Base-by-base conservation (phyloP, 2,888 invertebrate species). In the Drosophila rubida region DNA sequence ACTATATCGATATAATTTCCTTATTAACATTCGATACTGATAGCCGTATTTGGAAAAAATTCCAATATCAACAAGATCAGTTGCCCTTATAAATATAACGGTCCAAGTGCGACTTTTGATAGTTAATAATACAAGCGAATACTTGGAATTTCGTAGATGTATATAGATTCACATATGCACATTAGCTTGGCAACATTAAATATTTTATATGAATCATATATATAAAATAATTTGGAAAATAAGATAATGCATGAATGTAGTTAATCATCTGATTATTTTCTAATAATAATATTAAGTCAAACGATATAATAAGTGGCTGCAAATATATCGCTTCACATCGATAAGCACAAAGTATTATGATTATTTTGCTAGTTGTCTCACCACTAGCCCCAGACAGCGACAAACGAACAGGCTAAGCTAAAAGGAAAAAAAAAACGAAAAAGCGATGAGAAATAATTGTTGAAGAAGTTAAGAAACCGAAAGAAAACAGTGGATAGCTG, bases 341-440 rank as follows among this genome's bases (percentile, higher is more conserved):
- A 65, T 64, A 8, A 13, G 3, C 42, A 16, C 53, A 54, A 65
- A 32, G n/a, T 32, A 32, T n/a, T n/a, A 32, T 62, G 42, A 16
- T 44, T 45, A 22, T 50, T 23, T n/a, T 19, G 14, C 16, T 61
- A 8, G 39, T 44, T 39, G 32, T 32, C n/a, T 14, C 50, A 59
- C 61, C 74, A 74, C 74, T 75, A 74, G 30, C 64, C 50, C 32
- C n/a, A 69, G 60, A 59, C 61, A 66, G 70, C 74, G 66, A 74
- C 66, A 70, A 58, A 70, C 74, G 75, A 75, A 62, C 27, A 45
- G 70, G 45, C 65, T 35, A 53, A 60, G 49, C 62, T 25, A 53
- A 60, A 32, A n/a, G 4, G 11, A 4, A 32, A 11, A 32, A 4
- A 4, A 32, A 32, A 32, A 32, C 32, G 32, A 32, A n/a, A n/a